A percentile compares a stretch with the other conserved stretches of the same genome.
Evolutionary conservation across 2,113 vertebrate species (phyloP).

Genomic region (Sula dactylatra): DNA sequence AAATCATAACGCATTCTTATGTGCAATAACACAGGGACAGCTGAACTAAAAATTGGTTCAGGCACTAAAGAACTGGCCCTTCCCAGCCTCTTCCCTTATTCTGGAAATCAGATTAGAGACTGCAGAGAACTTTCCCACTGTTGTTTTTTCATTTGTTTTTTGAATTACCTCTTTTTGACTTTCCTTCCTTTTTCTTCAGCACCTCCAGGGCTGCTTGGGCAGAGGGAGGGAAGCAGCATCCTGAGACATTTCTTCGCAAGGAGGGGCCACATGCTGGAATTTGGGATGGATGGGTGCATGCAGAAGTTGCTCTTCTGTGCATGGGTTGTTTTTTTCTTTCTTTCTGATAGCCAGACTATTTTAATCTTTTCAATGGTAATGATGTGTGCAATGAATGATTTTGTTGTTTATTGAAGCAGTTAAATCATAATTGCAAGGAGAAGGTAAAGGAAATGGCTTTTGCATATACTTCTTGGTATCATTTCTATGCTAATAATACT

Average conservation of each 20-base stretch:
- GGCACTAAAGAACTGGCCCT: neutral
- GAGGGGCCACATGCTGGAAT: neutral
- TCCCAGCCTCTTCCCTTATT: neutral
- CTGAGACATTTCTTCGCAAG: neutral
- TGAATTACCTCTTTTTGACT: neutral
- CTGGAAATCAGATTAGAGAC: neutral
- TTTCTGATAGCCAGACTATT: neutral
- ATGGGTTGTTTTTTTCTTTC: neutral
- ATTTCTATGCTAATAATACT: slow-evolving; percentile 1
- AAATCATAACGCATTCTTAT: neutral
- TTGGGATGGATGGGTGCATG: neutral
- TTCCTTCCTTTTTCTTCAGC: neutral
- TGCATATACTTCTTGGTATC: neutral
- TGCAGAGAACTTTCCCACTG: neutral
- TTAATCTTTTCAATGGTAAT: slow-evolving; percentile 39
- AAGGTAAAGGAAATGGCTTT: slow-evolving; percentile 30
- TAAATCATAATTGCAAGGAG: slow-evolving; percentile 38
- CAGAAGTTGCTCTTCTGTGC: neutral
- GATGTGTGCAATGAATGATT: slow-evolving; percentile 27
- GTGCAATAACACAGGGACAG: neutral
- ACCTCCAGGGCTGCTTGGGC: neutral
- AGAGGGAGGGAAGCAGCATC: neutral
- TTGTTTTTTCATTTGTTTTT: neutral
- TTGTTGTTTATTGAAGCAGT: slow-evolving; percentile 51
- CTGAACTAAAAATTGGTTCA: neutral